These are phyloP conservation scores for Gobionotothen gibberifrons DNA, from an alignment of 2,797 vertebrate species.

Conservation along the genomic window DNA sequence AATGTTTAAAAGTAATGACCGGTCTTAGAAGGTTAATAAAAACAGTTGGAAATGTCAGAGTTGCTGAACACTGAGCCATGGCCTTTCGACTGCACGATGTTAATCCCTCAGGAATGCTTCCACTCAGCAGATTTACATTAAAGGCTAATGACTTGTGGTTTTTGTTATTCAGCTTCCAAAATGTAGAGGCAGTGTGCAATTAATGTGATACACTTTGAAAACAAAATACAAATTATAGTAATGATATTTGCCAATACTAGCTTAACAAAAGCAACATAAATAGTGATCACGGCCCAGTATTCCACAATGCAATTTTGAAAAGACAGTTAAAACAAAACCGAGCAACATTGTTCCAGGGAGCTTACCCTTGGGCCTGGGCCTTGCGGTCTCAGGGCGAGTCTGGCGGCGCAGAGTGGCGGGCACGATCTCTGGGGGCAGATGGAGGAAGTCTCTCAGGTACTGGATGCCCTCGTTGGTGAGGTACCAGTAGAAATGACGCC, in stretches of 20 bases:
- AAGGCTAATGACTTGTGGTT: not conserved
- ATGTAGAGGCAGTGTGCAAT: not conserved
- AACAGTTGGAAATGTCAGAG: not conserved
- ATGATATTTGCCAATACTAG: too few relatives aligned
- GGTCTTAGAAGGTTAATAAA: not conserved
- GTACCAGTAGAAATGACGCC: slow-evolving; percentile 99
- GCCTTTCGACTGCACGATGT: not conserved
- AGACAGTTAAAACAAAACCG: not conserved
- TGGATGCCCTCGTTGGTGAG: slow-evolving; percentile 99
- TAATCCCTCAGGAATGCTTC: slow-evolving; percentile 27
- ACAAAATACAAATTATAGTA: not conserved
- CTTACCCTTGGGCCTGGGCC: slow-evolving; percentile 96
- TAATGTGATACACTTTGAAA: not conserved
- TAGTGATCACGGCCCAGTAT: not conserved
- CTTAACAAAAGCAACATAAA: not conserved
- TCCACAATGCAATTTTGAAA: not conserved
- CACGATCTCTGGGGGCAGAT: slow-evolving; percentile 97
- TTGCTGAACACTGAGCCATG: not conserved
- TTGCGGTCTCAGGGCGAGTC: slow-evolving; percentile 95
- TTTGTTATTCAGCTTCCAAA: not conserved
- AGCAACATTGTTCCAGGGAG: fast-evolving
- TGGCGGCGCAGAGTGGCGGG: slow-evolving; percentile 95
- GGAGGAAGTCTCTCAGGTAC: slow-evolving; percentile 97
- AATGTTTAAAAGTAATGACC: not conserved
- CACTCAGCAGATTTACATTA: slow-evolving; percentile 34